phyloP scores from a whole-genome alignment of 2,113 vertebrate species.

The Stercorarius parasiticus region DNA sequence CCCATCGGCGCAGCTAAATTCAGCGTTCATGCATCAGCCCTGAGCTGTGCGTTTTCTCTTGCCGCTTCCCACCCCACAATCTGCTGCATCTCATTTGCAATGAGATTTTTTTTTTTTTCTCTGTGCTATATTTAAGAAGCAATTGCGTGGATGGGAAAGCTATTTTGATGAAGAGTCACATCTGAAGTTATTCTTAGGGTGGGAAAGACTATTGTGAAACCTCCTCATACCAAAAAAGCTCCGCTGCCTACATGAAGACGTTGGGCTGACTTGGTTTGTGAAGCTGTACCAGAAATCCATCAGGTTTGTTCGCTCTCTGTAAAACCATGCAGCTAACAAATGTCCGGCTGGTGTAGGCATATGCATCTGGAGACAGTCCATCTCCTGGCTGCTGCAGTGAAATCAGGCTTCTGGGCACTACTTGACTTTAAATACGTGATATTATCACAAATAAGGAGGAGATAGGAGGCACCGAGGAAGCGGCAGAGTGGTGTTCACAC shows the following conservation, averaged over 20 bases:
- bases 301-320: background rate
- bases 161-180: constrained; percentile 16
- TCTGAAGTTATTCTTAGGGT: constrained; percentile 43
- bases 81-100: background rate
- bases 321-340: background rate
- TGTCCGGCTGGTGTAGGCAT: background rate
- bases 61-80: background rate
- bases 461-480: background rate
- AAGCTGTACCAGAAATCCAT: background rate
- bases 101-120: background rate
- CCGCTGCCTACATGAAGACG: background rate
- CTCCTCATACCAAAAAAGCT: background rate
- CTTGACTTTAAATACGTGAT: background rate
- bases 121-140: background rate
- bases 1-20: background rate
- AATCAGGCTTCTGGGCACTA: background rate
- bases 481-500: background rate
- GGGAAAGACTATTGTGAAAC: constrained; percentile 10
- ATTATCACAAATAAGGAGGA: background rate
- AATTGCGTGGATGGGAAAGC: background rate
- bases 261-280: background rate
- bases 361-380: background rate
- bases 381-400: background rate
- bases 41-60: background rate
- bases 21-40: background rate